Percentiles rank a stretch among this genome's conserved stretches.
phyloP scores from a whole-genome alignment of 2,113 vertebrate species.

The Barbus barbus region DNA sequence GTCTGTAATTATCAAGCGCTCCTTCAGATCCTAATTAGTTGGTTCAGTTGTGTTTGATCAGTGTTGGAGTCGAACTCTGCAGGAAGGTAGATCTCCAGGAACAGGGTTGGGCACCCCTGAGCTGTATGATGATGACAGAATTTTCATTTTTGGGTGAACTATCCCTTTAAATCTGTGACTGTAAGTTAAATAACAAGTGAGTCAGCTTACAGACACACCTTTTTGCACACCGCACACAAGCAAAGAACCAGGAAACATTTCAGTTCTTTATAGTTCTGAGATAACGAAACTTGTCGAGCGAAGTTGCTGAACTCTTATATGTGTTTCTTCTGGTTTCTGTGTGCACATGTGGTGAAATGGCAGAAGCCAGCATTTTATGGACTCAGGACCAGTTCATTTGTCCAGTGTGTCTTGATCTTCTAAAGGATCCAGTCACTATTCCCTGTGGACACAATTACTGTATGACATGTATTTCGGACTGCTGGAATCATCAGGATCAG shows the following conservation, averaged over 20 bases:
- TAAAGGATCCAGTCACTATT: background rate
- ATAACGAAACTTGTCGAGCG: background rate
- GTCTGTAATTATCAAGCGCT: no score
- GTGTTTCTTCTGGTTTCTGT: background rate
- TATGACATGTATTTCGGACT: background rate
- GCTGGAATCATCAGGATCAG: background rate
- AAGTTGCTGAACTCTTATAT: background rate
- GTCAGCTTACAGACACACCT: background rate
- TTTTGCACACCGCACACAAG: background rate
- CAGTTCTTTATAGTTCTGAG: background rate
- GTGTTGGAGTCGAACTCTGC: no score
- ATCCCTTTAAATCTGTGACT: background rate
- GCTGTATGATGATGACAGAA: background rate
- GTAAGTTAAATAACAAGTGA: background rate
- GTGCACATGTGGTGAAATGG: background rate
- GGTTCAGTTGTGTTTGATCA: no score
- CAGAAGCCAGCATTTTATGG: background rate
- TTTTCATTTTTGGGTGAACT: no score
- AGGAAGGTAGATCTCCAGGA: no score
- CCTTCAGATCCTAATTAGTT: no score
- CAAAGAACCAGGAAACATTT: background rate
- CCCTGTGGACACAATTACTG: conserved; percentile 10
- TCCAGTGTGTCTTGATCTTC: background rate
- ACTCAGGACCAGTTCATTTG: background rate
- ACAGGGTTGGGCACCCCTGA: no score